phyloP scores from a whole-genome alignment of 1,140 invertebrate species.

The Eumeta japonica region DNA sequence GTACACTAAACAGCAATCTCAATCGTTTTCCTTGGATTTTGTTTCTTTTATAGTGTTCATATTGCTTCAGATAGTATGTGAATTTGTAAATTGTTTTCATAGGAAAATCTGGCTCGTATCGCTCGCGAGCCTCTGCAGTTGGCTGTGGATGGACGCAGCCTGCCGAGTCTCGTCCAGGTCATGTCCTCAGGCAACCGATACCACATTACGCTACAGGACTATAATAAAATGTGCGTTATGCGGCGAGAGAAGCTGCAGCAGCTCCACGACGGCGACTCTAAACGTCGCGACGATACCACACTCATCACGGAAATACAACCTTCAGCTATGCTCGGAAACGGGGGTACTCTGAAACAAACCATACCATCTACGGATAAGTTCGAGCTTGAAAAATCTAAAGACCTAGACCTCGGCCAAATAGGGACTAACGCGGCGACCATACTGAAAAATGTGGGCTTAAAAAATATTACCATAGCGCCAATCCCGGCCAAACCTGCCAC shows the following conservation, averaged over 20 bases:
- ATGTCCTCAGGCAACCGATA: constrained; percentile 66
- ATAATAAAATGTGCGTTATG: constrained; percentile 69
- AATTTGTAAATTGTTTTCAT: constrained; percentile 17
- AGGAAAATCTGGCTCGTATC: constrained; percentile 45
- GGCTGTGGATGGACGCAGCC: constrained; percentile 57
- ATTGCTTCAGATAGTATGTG: background rate
- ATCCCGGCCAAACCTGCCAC: constrained; percentile 39
- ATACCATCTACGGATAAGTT: constrained; percentile 18
- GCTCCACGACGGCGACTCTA: constrained; percentile 52
- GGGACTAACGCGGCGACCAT: constrained; percentile 38
- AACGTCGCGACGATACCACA: constrained; percentile 25
- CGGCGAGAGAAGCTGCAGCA: constrained; percentile 63
- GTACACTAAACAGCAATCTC: background rate
- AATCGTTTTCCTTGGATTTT: background rate
- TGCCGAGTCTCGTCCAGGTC: constrained; percentile 62
- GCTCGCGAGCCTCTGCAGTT: constrained; percentile 54
- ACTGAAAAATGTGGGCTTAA: constrained; percentile 49
- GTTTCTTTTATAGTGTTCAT: background rate
- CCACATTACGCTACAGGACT: constrained; percentile 68
- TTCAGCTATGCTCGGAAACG: constrained; percentile 30
- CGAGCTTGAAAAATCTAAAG: constrained; percentile 19
- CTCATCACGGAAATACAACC: constrained; percentile 38
- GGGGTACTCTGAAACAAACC: constrained; percentile 31
- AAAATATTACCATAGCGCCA: constrained; percentile 53
- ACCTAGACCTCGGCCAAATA: constrained; percentile 22